phyloP scores from a whole-genome alignment of 2,113 vertebrate genomes.

The Crotophaga sulcirostris region DNA sequence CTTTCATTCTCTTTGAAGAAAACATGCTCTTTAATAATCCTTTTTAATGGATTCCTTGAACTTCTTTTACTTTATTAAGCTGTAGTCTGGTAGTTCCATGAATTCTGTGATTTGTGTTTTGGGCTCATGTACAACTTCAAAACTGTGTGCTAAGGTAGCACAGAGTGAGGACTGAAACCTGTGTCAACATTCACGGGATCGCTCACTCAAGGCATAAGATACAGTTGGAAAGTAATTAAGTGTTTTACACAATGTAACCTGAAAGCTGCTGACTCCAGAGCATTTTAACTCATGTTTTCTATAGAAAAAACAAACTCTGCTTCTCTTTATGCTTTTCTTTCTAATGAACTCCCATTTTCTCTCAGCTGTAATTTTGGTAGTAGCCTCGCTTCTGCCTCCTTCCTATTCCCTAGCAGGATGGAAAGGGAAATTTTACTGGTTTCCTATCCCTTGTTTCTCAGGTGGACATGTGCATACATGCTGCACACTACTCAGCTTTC shows the following conservation, averaged over 20 bases:
- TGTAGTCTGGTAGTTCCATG: background rate
- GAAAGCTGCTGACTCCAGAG: background rate
- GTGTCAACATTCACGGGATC: background rate
- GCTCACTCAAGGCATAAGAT: background rate
- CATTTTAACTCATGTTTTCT: background rate
- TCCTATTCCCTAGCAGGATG: background rate
- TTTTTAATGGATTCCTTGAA: background rate
- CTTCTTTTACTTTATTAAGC: background rate
- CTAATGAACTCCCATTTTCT: background rate
- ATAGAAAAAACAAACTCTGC: background rate
- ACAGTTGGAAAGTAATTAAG: background rate
- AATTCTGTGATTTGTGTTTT: background rate
- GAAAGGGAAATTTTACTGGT: background rate
- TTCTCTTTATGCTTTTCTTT: background rate
- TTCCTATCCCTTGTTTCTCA: background rate
- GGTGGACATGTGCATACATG: background rate
- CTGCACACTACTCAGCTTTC: background rate
- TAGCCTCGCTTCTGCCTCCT: background rate
- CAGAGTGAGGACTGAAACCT: background rate
- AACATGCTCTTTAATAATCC: background rate
- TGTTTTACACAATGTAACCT: background rate
- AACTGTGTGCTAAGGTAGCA: background rate
- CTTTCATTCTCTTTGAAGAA: background rate
- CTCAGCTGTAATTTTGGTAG: background rate
- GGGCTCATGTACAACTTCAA: background rate